A percentile compares a stretch with the other conserved stretches of the same genome.
Evolutionary conservation across 1,140 invertebrate genomes (phyloP).

Genomic region (Drosophila truncata): DNA sequence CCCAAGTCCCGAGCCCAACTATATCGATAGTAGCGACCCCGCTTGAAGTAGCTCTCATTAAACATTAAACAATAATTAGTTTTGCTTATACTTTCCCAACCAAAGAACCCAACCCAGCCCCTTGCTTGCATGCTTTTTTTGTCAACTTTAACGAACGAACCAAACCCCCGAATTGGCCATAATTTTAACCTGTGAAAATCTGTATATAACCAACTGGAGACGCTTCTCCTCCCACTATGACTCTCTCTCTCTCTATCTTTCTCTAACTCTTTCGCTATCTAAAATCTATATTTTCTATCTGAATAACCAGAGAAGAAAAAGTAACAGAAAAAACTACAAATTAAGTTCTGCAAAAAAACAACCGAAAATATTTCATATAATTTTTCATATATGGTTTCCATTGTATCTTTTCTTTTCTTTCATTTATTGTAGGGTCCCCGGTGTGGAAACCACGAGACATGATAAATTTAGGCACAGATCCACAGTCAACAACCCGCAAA

Average conservation of each 20-base stretch:
- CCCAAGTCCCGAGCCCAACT: conserved; percentile 10
- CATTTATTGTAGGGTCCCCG: conserved; percentile 92
- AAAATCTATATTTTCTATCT: conserved; percentile 52
- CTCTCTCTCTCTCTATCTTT: conserved; percentile 34
- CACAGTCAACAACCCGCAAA: conserved; percentile 86
- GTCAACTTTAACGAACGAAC: conserved; percentile 5
- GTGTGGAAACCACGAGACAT: conserved; percentile 96
- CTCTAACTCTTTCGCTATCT: conserved; percentile 34
- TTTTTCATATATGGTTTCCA: conserved; percentile 85
- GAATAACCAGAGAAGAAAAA: conserved; percentile 20
- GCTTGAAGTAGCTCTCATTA: conserved; percentile 66
- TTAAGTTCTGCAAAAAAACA: conserved; percentile 48
- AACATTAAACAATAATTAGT: conserved; percentile 72
- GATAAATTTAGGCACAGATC: conserved; percentile 86
- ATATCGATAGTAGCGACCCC: conserved; percentile 51
- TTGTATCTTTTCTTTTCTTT: conserved; percentile 85
- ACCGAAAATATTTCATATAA: conserved; percentile 67
- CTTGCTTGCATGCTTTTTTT: conserved; percentile 56
- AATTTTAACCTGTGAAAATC: conserved; percentile 16
- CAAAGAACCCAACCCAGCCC: conserved; percentile 12
- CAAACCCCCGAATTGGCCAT: conserved; percentile 45
- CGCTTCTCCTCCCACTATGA: conserved; percentile 16
- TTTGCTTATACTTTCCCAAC: conserved; percentile 71
- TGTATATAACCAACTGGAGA: conserved; percentile 48
- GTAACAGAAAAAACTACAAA: conserved; percentile 48